Conservation (phyloP, 2,888 invertebrate species). For the Myopa testacea region DNA sequence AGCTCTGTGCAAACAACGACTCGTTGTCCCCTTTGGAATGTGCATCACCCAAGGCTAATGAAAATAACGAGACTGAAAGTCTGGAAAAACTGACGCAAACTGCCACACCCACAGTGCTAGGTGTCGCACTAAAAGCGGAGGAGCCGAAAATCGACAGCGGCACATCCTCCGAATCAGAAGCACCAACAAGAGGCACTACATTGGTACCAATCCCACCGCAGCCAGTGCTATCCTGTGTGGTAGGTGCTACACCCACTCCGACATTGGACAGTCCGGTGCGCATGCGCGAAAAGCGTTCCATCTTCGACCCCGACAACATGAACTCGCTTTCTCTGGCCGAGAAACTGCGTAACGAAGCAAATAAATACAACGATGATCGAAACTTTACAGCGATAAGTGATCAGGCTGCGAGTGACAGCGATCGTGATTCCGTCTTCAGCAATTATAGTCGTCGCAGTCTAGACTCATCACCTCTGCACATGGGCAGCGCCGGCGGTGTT, state of each 20-base stretch:
- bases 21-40: slow-evolving; percentile 9
- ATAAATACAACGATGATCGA: slow-evolving; percentile 56
- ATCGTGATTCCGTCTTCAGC: slow-evolving; percentile 50
- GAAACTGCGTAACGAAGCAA: slow-evolving; percentile 61
- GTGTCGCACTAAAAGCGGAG: slow-evolving; percentile 6
- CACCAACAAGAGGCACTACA: slow-evolving; percentile 35
- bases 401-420: slow-evolving; percentile 47
- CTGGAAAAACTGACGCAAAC: slow-evolving; percentile 38
- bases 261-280: slow-evolving; percentile 63
- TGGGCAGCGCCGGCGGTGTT: slow-evolving; percentile 36
- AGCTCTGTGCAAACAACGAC: slow-evolving; percentile 34
- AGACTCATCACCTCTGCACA: slow-evolving; percentile 52
- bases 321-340: slow-evolving; percentile 58
- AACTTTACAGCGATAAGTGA: slow-evolving; percentile 11
- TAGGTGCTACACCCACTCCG: slow-evolving; percentile 46
- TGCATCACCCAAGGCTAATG: slow-evolving; percentile 40
- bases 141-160: slow-evolving; percentile 5
- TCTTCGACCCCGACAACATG: slow-evolving; percentile 61
- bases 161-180: not conserved
- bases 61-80: slow-evolving; percentile 54
- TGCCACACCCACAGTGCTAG: slow-evolving; percentile 31
- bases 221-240: not conserved
- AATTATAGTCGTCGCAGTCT: slow-evolving; percentile 51
- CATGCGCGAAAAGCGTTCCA: slow-evolving; percentile 65
- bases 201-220: slow-evolving; percentile 47